These are phyloP conservation scores for Trissolcus basalis DNA, from an alignment of 1,140 invertebrate species.

Conservation along the genomic window DNA sequence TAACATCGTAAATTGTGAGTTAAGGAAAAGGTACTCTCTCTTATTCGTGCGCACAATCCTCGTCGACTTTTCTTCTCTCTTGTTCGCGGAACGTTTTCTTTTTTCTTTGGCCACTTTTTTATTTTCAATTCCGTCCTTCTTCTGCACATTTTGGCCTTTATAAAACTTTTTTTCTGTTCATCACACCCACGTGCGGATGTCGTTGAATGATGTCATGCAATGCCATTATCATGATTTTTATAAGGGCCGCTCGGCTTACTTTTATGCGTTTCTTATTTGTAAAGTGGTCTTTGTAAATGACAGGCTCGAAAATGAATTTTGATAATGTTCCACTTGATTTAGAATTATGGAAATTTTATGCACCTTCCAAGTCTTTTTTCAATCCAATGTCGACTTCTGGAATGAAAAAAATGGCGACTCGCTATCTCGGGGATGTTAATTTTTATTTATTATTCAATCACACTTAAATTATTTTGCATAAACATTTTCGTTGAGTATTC, in stretches of 20 bases:
- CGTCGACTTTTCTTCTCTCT: slow-evolving; percentile 25
- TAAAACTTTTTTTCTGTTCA: slow-evolving; percentile 26
- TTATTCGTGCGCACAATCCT: slow-evolving; percentile 15
- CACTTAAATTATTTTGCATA: no score
- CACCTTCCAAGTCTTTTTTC: background rate
- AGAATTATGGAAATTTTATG: slow-evolving; percentile 32
- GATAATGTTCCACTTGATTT: slow-evolving; percentile 31
- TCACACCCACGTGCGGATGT: slow-evolving; percentile 33
- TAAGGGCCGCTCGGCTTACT: slow-evolving; percentile 19
- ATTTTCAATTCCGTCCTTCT: background rate
- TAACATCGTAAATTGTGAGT: slow-evolving; percentile 57
- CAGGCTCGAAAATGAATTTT: slow-evolving; percentile 18
- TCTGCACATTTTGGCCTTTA: slow-evolving; percentile 3
- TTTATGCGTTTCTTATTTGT: slow-evolving; percentile 29
- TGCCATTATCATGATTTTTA: slow-evolving; percentile 31
- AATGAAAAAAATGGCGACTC: no score
- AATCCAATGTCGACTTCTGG: no score
- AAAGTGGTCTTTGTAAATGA: slow-evolving; percentile 19
- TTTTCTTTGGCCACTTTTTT: slow-evolving; percentile 2
- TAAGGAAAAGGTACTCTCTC: slow-evolving; percentile 49
- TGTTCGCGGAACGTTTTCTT: slow-evolving; percentile 8
- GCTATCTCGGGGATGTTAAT: no score
- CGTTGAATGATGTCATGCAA: slow-evolving; percentile 20
- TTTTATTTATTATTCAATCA: no score
- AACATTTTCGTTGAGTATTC: no score